Evolutionary conservation across 2,888 invertebrate species (phyloP).

Genomic region (Tolmerus cingulatus): DNA sequence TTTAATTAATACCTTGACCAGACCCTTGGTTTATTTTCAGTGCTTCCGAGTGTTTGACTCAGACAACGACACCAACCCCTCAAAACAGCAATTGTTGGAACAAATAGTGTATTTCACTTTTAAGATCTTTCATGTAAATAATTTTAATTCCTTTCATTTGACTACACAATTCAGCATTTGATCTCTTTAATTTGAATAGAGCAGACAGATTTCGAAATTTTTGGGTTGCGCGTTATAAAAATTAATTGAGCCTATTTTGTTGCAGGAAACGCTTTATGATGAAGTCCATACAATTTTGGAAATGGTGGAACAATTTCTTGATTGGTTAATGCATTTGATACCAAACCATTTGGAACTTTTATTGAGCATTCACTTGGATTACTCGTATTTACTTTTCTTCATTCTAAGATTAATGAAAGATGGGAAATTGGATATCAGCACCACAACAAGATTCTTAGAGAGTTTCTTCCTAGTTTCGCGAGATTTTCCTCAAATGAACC

Average conservation of each 20-base stretch:
- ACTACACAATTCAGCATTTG: neutral
- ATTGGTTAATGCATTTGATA: slow-evolving; percentile 59
- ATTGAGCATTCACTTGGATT: slow-evolving; percentile 67
- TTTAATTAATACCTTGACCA: neutral
- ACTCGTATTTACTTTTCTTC: slow-evolving; percentile 59
- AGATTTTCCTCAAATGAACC: slow-evolving; percentile 58
- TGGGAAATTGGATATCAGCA: slow-evolving; percentile 56
- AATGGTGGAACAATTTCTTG: slow-evolving; percentile 61
- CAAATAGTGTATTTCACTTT: slow-evolving; percentile 64
- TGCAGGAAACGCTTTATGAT: slow-evolving; percentile 57
- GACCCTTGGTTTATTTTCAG: slow-evolving; percentile 55
- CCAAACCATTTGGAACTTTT: slow-evolving; percentile 66
- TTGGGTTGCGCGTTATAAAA: neutral
- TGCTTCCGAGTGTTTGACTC: slow-evolving; percentile 67
- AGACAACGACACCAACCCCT: slow-evolving; percentile 62
- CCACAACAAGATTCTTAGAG: slow-evolving; percentile 60
- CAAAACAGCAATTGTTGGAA: slow-evolving; percentile 65
- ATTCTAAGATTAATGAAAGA: slow-evolving; percentile 60
- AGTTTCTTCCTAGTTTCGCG: slow-evolving; percentile 62
- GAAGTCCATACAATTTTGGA: slow-evolving; percentile 62
- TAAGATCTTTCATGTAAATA: slow-evolving; percentile 59
- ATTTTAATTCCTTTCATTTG: too few species aligned
- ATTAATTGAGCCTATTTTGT: neutral
- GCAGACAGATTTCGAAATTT: neutral
- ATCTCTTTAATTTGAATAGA: neutral